Evolutionary conservation across 92 coral and sea anemone species (phyloP), one percentile per base, ranked within the genome.

Genomic region (Zoanthus gigantus): DNA sequence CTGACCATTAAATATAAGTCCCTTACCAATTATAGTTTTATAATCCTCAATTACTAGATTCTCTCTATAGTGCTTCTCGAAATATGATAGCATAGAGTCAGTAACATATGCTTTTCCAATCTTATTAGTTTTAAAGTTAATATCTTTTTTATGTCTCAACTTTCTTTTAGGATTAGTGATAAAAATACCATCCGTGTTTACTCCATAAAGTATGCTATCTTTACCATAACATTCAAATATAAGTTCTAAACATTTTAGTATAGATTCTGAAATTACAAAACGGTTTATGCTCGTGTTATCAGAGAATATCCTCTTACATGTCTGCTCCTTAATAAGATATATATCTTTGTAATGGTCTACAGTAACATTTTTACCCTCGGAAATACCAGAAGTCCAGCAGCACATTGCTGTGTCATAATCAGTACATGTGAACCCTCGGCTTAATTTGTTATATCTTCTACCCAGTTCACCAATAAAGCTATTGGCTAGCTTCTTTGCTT

Each of bases 121-220:
- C 0, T 66, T 11, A n/a, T 66, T 6, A 17, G 6, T 0, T 23
- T 6, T 23, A 66, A 66, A 66, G 5, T 18, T 66, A 2, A 66
- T 34, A 6, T 73, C 78, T 7, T 45, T 15, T 16, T 73, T 73
- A 2, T 73, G 14, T 14, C 0, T 44, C 2, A 73, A 7, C 0
- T 42, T 75, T 76, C 0, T 67, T 66, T 18, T 18, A 17, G 84
- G 63, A 75, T 86, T 17, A 60, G 60, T 32, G 84, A 85, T 66
- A 50, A 29, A 86, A 0, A 89, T 85, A 0, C 90, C 92, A 23
- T 88, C 92, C 8, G 92, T 92, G 60, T 92, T 92, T n/a, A 37
- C 44, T 0, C 88, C 94, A 37, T 85, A 79, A 0, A 92, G 13
- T 0, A 73, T 75, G 14, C 88, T 80, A 7, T 82, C 46, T 15